A percentile compares a stretch with the other conserved stretches of the same genome.
These are phyloP conservation scores for Trachelus troglodyta DNA, from an alignment of 2,888 invertebrate genomes.

Conservation along the genomic window DNA sequence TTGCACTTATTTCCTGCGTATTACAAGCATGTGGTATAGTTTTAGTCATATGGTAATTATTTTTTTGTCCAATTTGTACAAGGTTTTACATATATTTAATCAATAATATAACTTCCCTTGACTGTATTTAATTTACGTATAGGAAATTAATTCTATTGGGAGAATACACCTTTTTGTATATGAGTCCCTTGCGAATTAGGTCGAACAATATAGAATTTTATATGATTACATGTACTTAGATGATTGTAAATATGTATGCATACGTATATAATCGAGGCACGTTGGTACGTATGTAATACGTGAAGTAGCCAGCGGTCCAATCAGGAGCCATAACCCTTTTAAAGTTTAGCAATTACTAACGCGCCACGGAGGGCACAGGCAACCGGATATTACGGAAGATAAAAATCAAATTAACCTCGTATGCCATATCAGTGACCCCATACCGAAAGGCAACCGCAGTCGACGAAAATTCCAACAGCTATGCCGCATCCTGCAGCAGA, in stretches of 20 bases:
- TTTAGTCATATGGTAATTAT: not conserved
- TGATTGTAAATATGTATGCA: not conserved
- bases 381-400: constrained; percentile 53
- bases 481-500: constrained; percentile 13
- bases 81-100: not conserved
- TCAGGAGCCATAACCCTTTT: constrained; percentile 17
- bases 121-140: not conserved
- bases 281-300: not conserved
- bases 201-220: not conserved
- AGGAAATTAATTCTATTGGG: no score
- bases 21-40: not conserved
- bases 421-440: constrained; percentile 39
- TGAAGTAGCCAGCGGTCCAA: not conserved
- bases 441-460: constrained; percentile 30
- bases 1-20: not conserved
- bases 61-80: not conserved
- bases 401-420: constrained; percentile 62
- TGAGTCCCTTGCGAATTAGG: not conserved
- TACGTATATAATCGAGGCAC: not conserved
- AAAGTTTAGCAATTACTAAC: constrained; percentile 30
- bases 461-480: not conserved
- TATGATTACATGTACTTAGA: not conserved
- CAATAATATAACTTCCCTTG: not conserved
- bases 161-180: no score
- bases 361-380: constrained; percentile 14